phyloP scores from a whole-genome alignment of 1,140 invertebrate species.

The Papilio polytes region DNA sequence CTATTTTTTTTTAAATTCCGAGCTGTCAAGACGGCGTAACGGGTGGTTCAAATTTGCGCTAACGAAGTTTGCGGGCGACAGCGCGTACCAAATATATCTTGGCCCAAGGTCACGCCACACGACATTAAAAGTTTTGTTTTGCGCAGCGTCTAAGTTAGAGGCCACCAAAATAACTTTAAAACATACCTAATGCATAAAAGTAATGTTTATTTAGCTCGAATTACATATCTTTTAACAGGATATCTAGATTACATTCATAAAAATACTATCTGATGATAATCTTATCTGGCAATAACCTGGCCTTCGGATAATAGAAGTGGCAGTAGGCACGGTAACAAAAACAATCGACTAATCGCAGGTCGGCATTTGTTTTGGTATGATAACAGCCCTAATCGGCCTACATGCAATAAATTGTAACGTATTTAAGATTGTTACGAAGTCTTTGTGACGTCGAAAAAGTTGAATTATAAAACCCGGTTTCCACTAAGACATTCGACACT shows the following conservation, averaged over 20 bases:
- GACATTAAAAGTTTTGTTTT: no score
- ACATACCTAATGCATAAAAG: neutral
- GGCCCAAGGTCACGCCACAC: no score
- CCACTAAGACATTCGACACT: no score
- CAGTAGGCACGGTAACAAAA: slow-evolving; percentile 36
- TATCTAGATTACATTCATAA: neutral
- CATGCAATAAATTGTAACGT: neutral
- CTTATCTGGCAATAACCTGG: slow-evolving; percentile 38
- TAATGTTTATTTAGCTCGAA: neutral
- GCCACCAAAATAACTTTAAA: neutral
- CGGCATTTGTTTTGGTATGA: slow-evolving; percentile 15
- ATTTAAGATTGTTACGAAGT: neutral
- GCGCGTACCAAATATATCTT: no score
- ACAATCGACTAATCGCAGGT: neutral
- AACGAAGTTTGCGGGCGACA: no score
- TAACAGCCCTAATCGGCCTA: slow-evolving; percentile 11
- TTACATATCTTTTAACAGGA: neutral
- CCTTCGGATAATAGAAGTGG: slow-evolving; percentile 21
- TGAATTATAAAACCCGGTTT: neutral
- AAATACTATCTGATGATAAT: slow-evolving; percentile 18
- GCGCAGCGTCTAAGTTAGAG: no score
- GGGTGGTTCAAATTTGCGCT: no score
- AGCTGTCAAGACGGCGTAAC: no score
- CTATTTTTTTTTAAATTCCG: no score
- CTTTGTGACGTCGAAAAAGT: neutral